Conservation (phyloP, 2,113 vertebrate genomes). For the Aleadryas rufinucha region DNA sequence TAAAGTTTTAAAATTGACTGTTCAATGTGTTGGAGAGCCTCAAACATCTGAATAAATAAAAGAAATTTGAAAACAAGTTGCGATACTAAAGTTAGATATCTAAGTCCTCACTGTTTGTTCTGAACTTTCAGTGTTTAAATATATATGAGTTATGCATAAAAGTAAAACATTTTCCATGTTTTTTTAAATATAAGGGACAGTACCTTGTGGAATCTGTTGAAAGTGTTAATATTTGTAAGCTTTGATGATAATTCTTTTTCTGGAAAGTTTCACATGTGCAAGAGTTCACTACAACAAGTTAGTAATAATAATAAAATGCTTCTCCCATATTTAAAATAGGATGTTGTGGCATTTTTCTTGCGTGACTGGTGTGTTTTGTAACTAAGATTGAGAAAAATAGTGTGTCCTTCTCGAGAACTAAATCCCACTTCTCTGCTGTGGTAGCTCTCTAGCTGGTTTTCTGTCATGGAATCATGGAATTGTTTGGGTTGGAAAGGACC, state of each 20-base stretch:
- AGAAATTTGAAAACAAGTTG: background rate
- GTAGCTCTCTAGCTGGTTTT: background rate
- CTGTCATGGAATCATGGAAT: background rate
- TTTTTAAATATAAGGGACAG: background rate
- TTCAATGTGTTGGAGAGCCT: background rate
- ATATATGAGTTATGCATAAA: background rate
- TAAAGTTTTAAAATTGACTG: background rate
- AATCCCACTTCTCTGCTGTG: background rate
- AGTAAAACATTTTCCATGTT: background rate
- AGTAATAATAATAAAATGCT: background rate
- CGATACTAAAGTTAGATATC: background rate
- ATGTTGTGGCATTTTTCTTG: background rate
- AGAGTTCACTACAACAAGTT: background rate
- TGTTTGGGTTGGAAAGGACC: background rate
- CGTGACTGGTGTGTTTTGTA: rapidly evolving
- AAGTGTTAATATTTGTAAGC: background rate
- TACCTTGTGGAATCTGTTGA: background rate
- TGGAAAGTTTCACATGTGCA: background rate
- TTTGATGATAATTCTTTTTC: background rate
- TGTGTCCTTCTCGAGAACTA: background rate
- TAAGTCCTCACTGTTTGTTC: background rate
- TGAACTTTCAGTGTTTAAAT: conserved; percentile 5
- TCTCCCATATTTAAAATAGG: background rate
- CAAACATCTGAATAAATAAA: background rate
- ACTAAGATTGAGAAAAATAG: background rate